Evolutionary conservation across 2,888 invertebrate species (phyloP).

Genomic region (Nebria salina): DNA sequence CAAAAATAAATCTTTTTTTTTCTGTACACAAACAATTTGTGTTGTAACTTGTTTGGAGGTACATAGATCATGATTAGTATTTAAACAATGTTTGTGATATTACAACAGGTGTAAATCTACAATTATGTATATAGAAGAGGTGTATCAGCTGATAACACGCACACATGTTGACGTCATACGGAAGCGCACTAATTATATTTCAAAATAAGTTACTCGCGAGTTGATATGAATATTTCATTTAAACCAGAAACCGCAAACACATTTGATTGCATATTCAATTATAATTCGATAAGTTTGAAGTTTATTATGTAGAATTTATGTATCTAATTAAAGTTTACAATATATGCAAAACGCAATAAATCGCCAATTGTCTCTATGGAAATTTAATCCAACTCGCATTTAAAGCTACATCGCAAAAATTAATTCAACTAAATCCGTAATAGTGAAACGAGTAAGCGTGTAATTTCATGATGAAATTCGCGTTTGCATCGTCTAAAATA

Average conservation of each 20-base stretch:
- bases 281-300: background rate
- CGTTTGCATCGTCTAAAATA: background rate
- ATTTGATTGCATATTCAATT: background rate
- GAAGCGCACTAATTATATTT: background rate
- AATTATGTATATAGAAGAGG: conserved; percentile 1
- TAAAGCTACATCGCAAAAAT: no score
- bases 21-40: background rate
- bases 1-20: background rate
- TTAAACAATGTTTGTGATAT: conserved; percentile 9
- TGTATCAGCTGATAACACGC: conserved; percentile 12
- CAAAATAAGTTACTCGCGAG: background rate
- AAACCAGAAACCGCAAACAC: background rate
- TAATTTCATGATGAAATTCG: background rate
- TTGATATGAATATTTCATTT: background rate
- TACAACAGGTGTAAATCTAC: conserved; percentile 16
- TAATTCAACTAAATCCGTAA: no score
- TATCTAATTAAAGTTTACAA: no score
- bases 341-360: no score
- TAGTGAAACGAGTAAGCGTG: background rate
- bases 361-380: no score
- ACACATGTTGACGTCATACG: background rate
- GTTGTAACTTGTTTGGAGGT: background rate
- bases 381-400: no score
- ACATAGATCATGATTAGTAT: background rate
- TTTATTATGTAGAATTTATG: no score